These are phyloP conservation scores for Mionectes macconnelli DNA, from an alignment of 2,113 vertebrate species.

Conservation along the genomic window DNA sequence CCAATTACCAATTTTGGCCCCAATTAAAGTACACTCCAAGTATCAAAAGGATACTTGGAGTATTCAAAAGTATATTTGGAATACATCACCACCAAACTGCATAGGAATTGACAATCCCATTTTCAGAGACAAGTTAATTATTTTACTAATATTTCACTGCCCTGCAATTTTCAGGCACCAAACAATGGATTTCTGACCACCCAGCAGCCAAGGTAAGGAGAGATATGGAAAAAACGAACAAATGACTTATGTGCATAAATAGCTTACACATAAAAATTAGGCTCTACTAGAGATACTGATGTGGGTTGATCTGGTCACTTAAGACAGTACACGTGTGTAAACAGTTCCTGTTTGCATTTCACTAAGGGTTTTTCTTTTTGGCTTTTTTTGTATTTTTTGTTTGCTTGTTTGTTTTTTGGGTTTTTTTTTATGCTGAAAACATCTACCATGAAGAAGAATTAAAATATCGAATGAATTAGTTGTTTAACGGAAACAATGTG, in stretches of 20 bases:
- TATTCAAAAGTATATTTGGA: too few species aligned
- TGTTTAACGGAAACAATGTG: background rate
- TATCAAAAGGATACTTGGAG: too few species aligned
- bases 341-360: background rate
- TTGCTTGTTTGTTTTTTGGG: background rate
- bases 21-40: background rate
- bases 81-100: background rate
- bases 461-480: background rate
- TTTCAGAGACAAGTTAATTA: background rate
- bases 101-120: background rate
- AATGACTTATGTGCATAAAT: background rate
- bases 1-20: background rate
- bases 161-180: background rate
- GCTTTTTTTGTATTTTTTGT: background rate
- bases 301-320: background rate
- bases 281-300: background rate
- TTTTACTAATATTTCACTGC: background rate
- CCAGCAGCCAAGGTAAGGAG: background rate
- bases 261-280: background rate
- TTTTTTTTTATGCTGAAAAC: background rate
- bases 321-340: background rate
- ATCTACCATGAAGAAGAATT: background rate
- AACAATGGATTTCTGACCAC: background rate
- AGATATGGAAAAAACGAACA: background rate
- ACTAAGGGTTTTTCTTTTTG: background rate